Conservation (phyloP, 2,888 invertebrate species). For the Pycnomerus fuliginosus region DNA sequence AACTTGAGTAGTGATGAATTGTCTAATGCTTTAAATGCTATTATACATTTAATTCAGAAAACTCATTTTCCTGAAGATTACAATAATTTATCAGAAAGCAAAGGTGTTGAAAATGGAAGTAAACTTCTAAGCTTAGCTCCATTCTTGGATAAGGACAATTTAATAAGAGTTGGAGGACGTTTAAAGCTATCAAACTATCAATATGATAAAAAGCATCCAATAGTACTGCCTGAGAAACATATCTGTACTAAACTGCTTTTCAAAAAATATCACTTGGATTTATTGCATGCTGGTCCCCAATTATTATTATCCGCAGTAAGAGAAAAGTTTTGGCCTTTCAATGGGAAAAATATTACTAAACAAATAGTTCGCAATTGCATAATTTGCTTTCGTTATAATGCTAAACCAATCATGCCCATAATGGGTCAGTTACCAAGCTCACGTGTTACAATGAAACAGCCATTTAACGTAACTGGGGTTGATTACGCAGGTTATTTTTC, state of each 20-base stretch:
- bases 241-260: not conserved
- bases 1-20: too few relatives aligned
- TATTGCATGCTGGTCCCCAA: not conserved
- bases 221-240: not conserved
- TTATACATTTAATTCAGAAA: too few relatives aligned
- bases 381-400: not conserved
- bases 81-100: too few relatives aligned
- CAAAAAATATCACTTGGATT: not conserved
- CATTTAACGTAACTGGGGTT: not conserved
- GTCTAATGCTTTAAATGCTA: too few relatives aligned
- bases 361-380: not conserved
- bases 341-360: not conserved
- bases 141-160: too few relatives aligned
- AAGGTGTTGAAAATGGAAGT: too few relatives aligned
- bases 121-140: too few relatives aligned
- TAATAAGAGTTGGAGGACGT: not conserved
- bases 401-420: not conserved
- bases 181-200: not conserved
- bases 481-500: not conserved
- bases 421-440: not conserved
- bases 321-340: not conserved
- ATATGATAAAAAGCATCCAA: not conserved
- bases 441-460: not conserved
- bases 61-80: too few relatives aligned
- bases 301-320: not conserved